Conservation (phyloP, 1,140 invertebrate species). For the Drosophila cardini region DNA sequence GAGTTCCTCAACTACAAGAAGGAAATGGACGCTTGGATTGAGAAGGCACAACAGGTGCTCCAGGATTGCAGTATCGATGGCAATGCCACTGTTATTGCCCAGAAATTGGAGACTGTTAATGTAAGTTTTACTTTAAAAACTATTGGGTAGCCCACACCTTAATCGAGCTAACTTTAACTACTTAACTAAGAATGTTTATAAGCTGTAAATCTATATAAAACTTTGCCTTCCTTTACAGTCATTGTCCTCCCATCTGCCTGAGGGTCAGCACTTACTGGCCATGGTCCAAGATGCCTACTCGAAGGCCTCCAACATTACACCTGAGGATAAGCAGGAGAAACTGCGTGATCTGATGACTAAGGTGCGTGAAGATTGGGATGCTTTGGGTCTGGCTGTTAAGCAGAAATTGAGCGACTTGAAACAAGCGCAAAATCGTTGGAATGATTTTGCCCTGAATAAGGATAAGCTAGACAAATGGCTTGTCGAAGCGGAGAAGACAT, state of each 20-base stretch:
- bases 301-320: conserved; percentile 92
- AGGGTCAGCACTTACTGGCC: conserved; percentile 93
- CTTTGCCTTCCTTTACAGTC: conserved; percentile 74
- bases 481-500: conserved; percentile 87
- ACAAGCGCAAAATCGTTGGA: conserved; percentile 91
- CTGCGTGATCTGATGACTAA: conserved; percentile 90
- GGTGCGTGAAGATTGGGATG: conserved; percentile 92
- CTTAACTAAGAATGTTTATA: not conserved
- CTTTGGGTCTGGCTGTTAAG: conserved; percentile 92
- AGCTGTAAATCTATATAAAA: not conserved
- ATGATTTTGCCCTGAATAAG: conserved; percentile 91
- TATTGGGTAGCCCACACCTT: no score
- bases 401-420: conserved; percentile 91
- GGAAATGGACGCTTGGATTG: conserved; percentile 92
- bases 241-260: conserved; percentile 90
- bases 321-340: conserved; percentile 91
- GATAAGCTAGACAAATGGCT: conserved; percentile 90
- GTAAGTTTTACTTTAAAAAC: conserved; percentile 73
- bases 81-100: conserved; percentile 90
- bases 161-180: no score
- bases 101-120: conserved; percentile 92
- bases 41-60: conserved; percentile 90
- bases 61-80: conserved; percentile 93
- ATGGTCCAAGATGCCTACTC: conserved; percentile 93
- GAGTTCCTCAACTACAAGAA: conserved; percentile 94